These are phyloP conservation scores for Sitodiplosis mosellana DNA, from an alignment of 1,140 invertebrate genomes.

Conservation along the genomic window DNA sequence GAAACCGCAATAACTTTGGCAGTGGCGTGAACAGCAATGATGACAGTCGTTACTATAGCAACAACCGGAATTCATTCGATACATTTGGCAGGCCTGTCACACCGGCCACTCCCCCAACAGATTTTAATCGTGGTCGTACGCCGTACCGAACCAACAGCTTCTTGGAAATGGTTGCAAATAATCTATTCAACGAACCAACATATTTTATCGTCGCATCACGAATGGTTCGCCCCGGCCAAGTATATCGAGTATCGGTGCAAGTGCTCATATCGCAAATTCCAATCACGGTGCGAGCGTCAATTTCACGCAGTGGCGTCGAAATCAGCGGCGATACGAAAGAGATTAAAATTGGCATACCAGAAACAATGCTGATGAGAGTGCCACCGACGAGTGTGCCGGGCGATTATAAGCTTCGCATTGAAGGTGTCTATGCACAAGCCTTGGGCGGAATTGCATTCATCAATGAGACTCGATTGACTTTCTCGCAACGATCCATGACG, in stretches of 20 bases:
- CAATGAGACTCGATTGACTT: slow-evolving; percentile 61
- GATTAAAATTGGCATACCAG: slow-evolving; percentile 60
- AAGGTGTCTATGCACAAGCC: slow-evolving; percentile 69
- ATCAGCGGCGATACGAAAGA: slow-evolving; percentile 54
- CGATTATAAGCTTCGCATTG: slow-evolving; percentile 68
- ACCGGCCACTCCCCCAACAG: background rate
- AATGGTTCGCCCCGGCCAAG: slow-evolving; percentile 68
- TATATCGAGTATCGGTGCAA: slow-evolving; percentile 65
- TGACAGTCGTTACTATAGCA: no score
- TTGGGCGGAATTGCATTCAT: slow-evolving; percentile 68
- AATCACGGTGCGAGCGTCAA: slow-evolving; percentile 61
- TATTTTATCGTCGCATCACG: slow-evolving; percentile 76
- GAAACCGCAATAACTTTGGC: no score
- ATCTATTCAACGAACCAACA: slow-evolving; percentile 25
- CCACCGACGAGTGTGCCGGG: slow-evolving; percentile 65
- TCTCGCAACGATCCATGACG: slow-evolving; percentile 80
- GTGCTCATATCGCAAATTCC: slow-evolving; percentile 51
- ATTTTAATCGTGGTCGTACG: background rate
- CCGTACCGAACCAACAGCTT: background rate
- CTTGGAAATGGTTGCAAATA: background rate
- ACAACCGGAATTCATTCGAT: background rate
- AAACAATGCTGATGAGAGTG: slow-evolving; percentile 65
- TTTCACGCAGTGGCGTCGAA: slow-evolving; percentile 74
- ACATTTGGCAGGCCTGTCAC: background rate
- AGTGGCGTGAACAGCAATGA: no score